Conservation (phyloP, 1,140 invertebrate genomes). For the Ceratosolen solmsi region DNA sequence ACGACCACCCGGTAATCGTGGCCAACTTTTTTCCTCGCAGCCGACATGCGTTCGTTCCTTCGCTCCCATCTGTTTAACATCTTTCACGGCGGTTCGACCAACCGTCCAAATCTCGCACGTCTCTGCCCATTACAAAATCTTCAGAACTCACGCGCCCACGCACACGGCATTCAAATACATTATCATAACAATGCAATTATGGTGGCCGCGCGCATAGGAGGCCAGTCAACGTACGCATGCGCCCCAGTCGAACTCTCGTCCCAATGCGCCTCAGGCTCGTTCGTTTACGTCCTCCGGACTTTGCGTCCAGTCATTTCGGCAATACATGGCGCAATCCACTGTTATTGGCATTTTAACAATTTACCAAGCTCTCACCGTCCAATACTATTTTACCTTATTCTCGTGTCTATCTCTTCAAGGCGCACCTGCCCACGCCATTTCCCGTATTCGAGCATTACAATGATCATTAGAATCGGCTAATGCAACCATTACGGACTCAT, state of each 20-base stretch:
- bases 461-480: too few species aligned
- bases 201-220: slow-evolving; percentile 52
- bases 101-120: slow-evolving; percentile 50
- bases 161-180: slow-evolving; percentile 59
- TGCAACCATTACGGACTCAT: too few species aligned
- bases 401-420: too few species aligned
- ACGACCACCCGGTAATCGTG: slow-evolving; percentile 49
- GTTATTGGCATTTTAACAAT: not conserved
- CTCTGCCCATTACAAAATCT: not conserved
- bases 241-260: slow-evolving; percentile 28
- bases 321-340: not conserved
- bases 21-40: slow-evolving; percentile 20
- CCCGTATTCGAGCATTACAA: too few species aligned
- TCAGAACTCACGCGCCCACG: slow-evolving; percentile 46
- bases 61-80: slow-evolving; percentile 16
- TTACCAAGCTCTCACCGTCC: too few species aligned
- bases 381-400: too few species aligned
- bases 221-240: not conserved
- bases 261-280: not conserved
- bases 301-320: not conserved
- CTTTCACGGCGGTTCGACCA: not conserved
- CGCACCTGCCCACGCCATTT: too few species aligned
- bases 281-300: not conserved
- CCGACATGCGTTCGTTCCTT: not conserved
- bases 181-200: slow-evolving; percentile 67